A percentile compares a stretch with the other conserved stretches of the same genome.
Evolutionary conservation across 92 coral and sea anemone species (phyloP).

Genomic region (Palythoa grandis): DNA sequence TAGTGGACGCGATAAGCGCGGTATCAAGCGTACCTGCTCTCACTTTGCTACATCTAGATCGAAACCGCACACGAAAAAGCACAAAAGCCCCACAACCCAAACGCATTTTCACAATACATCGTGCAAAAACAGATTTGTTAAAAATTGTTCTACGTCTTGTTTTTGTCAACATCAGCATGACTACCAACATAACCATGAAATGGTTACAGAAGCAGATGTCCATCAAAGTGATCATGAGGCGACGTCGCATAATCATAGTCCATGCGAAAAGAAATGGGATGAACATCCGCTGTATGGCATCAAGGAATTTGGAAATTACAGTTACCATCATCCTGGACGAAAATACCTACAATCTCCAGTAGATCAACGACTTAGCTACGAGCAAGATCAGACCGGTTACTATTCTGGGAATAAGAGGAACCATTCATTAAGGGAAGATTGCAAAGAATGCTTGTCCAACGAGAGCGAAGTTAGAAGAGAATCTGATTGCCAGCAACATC

Average conservation of each 20-base stretch:
- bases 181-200: not conserved
- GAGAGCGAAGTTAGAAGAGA: not conserved
- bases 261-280: not conserved
- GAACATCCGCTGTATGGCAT: not conserved
- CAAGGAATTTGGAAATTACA: constrained; percentile 2
- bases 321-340: not conserved
- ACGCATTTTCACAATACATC: not conserved
- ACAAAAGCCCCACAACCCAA: not conserved
- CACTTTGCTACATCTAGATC: constrained; percentile 1
- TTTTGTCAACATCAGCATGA: not conserved
- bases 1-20: not conserved
- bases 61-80: constrained; percentile 8
- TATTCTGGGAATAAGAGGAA: not conserved
- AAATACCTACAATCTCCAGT: not conserved
- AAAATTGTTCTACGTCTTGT: not conserved
- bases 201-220: not conserved
- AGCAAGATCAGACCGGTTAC: not conserved
- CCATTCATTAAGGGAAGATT: not conserved
- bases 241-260: constrained; percentile 6
- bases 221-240: not conserved
- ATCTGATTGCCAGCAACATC: constrained; percentile 21
- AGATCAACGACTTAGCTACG: not conserved
- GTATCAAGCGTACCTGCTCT: constrained; percentile 10
- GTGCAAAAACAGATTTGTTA: not conserved
- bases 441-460: not conserved